phyloP scores from a whole-genome alignment of 2,113 vertebrate species.

The Turnix velox region DNA sequence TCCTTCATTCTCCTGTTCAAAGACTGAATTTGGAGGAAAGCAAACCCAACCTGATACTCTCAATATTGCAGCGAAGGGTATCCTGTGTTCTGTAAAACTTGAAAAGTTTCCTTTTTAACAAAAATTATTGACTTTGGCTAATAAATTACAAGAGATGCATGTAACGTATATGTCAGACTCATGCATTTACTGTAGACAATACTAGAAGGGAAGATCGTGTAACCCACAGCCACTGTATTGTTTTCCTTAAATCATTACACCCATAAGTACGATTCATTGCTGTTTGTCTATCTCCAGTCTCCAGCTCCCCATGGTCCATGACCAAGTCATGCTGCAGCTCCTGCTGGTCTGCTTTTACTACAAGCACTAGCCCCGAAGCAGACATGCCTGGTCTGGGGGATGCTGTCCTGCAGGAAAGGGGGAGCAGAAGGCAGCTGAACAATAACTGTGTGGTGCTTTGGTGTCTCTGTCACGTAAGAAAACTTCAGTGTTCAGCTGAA shows the following conservation, averaged over 20 bases:
- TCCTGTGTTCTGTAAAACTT: neutral
- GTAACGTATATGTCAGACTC: neutral
- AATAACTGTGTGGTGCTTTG: neutral
- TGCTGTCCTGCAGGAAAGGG: neutral
- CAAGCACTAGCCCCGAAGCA: neutral
- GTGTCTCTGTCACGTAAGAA: neutral
- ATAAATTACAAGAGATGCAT: neutral
- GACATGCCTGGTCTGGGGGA: neutral
- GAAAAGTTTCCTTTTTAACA: neutral
- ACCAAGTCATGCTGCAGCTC: neutral
- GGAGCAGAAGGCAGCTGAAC: neutral
- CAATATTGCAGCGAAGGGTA: rapidly evolving
- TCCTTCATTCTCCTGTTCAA: rapidly evolving
- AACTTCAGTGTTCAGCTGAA: neutral
- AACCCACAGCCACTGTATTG: neutral
- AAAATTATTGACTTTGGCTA: neutral
- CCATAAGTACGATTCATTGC: neutral
- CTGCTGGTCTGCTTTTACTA: neutral
- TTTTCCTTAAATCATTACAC: neutral
- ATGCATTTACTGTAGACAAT: neutral
- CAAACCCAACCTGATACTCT: neutral
- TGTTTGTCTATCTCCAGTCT: neutral
- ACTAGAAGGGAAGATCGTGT: neutral
- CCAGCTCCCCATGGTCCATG: neutral
- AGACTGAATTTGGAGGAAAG: neutral